These are phyloP conservation scores for Myotis myotis DNA, from an alignment of 2,797 vertebrate genomes.

Conservation along the genomic window DNA sequence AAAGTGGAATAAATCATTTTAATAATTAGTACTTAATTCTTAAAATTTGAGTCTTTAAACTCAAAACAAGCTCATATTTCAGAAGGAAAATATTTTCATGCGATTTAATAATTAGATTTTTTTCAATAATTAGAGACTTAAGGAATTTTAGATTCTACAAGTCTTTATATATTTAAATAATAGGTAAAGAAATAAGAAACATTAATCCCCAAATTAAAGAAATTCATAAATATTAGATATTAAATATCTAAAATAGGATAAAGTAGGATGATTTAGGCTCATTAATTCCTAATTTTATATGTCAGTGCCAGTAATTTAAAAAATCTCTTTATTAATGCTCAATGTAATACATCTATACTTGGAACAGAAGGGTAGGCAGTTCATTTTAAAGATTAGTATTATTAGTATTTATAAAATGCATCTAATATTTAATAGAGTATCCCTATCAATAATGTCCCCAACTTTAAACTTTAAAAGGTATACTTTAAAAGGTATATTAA, in stretches of 20 bases:
- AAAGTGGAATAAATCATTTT: slow-evolving; percentile 34
- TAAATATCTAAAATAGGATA: neutral
- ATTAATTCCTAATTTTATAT: neutral
- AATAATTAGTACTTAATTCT: neutral
- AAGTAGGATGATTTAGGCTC: neutral
- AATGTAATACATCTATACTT: neutral
- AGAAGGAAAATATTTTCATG: slow-evolving; percentile 44
- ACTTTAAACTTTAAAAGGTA: neutral
- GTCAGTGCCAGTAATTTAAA: neutral
- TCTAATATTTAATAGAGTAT: neutral
- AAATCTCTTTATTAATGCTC: neutral
- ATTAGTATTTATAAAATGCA: neutral
- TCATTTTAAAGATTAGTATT: neutral
- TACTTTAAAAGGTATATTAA: neutral
- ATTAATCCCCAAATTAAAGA: neutral
- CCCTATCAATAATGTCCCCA: neutral
- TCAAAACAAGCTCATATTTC: slow-evolving; percentile 17
- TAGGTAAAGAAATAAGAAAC: neutral
- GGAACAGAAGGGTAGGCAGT: neutral
- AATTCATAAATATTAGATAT: neutral
- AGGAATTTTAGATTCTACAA: neutral
- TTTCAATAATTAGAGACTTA: neutral
- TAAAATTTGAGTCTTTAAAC: slow-evolving; percentile 11
- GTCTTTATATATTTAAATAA: neutral
- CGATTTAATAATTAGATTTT: neutral